phyloP scores from a whole-genome alignment of 2,888 invertebrate species.

The Shargacucullia verbasci region DNA sequence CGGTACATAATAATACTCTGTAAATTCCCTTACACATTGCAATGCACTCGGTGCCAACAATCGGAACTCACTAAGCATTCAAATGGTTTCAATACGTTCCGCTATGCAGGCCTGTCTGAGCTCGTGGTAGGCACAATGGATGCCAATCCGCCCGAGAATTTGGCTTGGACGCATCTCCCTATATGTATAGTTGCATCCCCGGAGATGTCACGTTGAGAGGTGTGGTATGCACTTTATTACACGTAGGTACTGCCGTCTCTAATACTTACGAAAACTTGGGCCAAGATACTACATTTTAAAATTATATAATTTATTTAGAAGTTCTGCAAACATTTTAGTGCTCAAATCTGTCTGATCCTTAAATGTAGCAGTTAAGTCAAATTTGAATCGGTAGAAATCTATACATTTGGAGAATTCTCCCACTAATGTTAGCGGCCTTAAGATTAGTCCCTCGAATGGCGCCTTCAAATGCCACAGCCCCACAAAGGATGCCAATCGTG shows the following conservation, averaged over 20 bases:
- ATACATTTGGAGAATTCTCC: conserved; percentile 49
- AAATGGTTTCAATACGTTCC: conserved; percentile 78
- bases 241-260: conserved; percentile 22
- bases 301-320: neutral
- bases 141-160: conserved; percentile 83
- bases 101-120: conserved; percentile 67
- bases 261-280: conserved; percentile 1
- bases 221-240: conserved; percentile 53
- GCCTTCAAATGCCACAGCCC: conserved; percentile 70
- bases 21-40: conserved; percentile 55
- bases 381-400: conserved; percentile 26
- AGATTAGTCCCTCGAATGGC: conserved; percentile 65
- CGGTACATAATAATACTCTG: conserved; percentile 48
- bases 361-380: conserved; percentile 17
- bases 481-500: conserved; percentile 76
- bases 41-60: conserved; percentile 63
- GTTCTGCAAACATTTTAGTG: neutral
- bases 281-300: neutral
- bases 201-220: conserved; percentile 43
- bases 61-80: conserved; percentile 81
- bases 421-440: conserved; percentile 60
- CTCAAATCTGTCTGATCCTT: neutral
- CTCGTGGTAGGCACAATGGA: conserved; percentile 77
- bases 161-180: conserved; percentile 71
- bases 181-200: conserved; percentile 28